These are phyloP conservation scores for Crocallis elinguaria DNA, from an alignment of 2,888 invertebrate species.

Conservation along the genomic window DNA sequence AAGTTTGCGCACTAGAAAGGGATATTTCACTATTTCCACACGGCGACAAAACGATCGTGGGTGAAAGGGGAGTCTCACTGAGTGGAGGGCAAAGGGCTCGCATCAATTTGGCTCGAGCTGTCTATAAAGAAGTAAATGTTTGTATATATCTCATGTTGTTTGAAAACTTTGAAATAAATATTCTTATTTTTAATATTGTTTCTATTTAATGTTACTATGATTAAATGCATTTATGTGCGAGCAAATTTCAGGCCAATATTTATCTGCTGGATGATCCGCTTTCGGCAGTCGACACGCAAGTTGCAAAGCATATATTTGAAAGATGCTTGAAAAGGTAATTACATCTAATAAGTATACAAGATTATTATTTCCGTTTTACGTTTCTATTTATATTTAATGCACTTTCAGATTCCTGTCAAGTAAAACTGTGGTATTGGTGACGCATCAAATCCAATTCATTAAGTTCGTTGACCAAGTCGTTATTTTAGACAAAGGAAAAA, in stretches of 20 bases:
- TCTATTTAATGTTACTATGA: background rate
- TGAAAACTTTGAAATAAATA: no score
- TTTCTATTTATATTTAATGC: background rate
- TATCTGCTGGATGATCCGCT: constrained; percentile 91
- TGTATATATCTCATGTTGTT: background rate
- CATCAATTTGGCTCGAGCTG: constrained; percentile 86
- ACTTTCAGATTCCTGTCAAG: constrained; percentile 79
- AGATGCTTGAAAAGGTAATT: constrained; percentile 84
- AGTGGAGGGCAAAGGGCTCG: constrained; percentile 93
- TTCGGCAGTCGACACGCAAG: constrained; percentile 89
- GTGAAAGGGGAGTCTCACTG: constrained; percentile 92
- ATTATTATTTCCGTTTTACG: background rate
- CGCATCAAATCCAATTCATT: constrained; percentile 93
- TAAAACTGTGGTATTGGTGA: constrained; percentile 91
- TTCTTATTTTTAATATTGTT: background rate
- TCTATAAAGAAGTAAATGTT: constrained; percentile 83
- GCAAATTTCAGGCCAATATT: constrained; percentile 86
- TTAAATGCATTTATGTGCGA: background rate
- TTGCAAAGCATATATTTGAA: constrained; percentile 88
- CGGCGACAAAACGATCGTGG: constrained; percentile 93
- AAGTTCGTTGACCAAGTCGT: constrained; percentile 86
- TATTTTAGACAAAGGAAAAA: constrained; percentile 71
- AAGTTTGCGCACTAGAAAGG: constrained; percentile 88
- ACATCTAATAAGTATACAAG: background rate
- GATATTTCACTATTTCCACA: constrained; percentile 91